Percentiles rank a stretch among this genome's conserved stretches.
Evolutionary conservation across 2,888 invertebrate species (phyloP).

Genomic region (Tipula vernalis): DNA sequence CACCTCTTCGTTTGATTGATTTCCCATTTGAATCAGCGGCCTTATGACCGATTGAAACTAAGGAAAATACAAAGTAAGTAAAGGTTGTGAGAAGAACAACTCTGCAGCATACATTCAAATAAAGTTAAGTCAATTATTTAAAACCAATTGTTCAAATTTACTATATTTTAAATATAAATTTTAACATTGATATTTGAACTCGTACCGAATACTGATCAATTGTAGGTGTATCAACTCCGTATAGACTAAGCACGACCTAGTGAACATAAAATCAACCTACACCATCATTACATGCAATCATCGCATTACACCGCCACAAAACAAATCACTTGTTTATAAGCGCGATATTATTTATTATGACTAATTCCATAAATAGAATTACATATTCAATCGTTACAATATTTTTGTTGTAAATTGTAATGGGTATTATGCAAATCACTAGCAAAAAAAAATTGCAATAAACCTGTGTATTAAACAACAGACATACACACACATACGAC

Average conservation of each 20-base stretch:
- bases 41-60: too few relatives aligned
- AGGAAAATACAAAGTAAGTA: too few relatives aligned
- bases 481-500: not conserved
- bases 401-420: not conserved
- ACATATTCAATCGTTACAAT: not conserved
- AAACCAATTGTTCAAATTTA: too few relatives aligned
- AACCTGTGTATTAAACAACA: not conserved
- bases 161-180: not conserved
- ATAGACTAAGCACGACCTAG: not conserved
- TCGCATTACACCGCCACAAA: not conserved
- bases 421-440: not conserved
- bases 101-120: too few relatives aligned
- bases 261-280: not conserved
- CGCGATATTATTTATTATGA: not conserved
- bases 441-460: not conserved
- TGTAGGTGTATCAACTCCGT: not conserved
- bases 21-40: too few relatives aligned
- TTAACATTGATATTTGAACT: not conserved
- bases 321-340: not conserved
- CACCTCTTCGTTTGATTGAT: too few relatives aligned
- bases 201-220: not conserved
- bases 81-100: too few relatives aligned
- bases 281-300: not conserved
- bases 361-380: not conserved
- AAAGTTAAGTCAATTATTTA: too few relatives aligned